Evolutionary conservation across 2,888 invertebrate species (phyloP).

Genomic region (Petrophora chlorosata): DNA sequence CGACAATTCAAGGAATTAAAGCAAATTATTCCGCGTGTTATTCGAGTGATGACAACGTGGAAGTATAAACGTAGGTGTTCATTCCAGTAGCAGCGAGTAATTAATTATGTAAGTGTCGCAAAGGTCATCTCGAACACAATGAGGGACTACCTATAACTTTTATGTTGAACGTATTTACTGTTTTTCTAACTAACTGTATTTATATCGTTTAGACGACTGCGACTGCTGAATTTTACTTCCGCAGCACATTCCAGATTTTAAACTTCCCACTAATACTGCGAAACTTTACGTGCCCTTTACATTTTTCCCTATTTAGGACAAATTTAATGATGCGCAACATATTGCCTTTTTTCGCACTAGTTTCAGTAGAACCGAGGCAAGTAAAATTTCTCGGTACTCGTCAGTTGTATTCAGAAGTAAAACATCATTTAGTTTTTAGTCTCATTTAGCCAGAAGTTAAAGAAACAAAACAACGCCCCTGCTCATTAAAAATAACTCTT

Average conservation of each 20-base stretch:
- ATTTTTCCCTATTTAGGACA: conserved; percentile 23
- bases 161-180: conserved; percentile 13
- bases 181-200: conserved; percentile 6
- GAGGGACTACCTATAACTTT: conserved; percentile 37
- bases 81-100: conserved; percentile 27
- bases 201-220: neutral
- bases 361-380: conserved; percentile 36
- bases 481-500: conserved; percentile 47
- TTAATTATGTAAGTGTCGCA: conserved; percentile 72
- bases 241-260: neutral
- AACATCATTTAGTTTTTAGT: conserved; percentile 43
- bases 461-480: conserved; percentile 42
- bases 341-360: conserved; percentile 27
- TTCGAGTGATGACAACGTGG: conserved; percentile 23
- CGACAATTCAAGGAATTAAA: conserved; percentile 7
- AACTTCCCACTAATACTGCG: conserved; percentile 1
- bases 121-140: conserved; percentile 69
- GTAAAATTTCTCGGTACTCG: conserved; percentile 42
- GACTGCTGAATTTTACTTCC: neutral
- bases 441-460: conserved; percentile 41
- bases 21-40: conserved; percentile 21
- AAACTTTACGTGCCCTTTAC: conserved; percentile 14
- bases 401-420: conserved; percentile 42
- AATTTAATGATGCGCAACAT: conserved; percentile 26
- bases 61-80: conserved; percentile 15